phyloP scores from a whole-genome alignment of 35 echinoderm and acorn worm genomes.

The Strongylocentrotus purpuratus region DNA sequence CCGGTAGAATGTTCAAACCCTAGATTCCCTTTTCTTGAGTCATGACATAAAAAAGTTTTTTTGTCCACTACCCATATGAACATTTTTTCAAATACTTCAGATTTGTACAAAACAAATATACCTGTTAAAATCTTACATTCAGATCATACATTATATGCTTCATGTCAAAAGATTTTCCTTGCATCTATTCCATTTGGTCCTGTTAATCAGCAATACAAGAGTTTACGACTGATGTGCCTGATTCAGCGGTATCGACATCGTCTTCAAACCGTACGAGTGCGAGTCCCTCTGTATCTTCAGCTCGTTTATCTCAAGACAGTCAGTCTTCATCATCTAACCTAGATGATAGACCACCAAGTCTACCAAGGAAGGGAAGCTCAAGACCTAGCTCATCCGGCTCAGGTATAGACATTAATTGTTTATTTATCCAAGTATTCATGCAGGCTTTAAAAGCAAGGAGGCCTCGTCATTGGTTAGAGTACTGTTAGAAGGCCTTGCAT shows the following conservation, averaged over 20 bases:
- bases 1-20: neutral
- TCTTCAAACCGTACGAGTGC: constrained; percentile 24
- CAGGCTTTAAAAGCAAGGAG: neutral
- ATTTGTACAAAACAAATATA: neutral
- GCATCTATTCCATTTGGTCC: neutral
- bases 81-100: neutral
- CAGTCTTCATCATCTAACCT: neutral
- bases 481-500: neutral
- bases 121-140: neutral
- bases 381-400: constrained; percentile 40
- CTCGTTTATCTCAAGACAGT: constrained; percentile 26
- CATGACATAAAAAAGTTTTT: neutral
- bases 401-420: constrained; percentile 11
- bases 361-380: constrained; percentile 1
- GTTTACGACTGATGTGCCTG: neutral
- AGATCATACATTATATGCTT: neutral
- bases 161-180: neutral
- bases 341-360: neutral
- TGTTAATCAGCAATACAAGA: neutral
- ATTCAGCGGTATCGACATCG: neutral
- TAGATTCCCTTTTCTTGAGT: neutral
- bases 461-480: neutral
- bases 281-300: neutral
- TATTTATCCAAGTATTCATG: neutral
- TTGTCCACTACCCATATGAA: neutral